A percentile compares a stretch with the other conserved stretches of the same genome.
phyloP scores from a whole-genome alignment of 2,888 invertebrate genomes.

The Habrosyne pyritoides region DNA sequence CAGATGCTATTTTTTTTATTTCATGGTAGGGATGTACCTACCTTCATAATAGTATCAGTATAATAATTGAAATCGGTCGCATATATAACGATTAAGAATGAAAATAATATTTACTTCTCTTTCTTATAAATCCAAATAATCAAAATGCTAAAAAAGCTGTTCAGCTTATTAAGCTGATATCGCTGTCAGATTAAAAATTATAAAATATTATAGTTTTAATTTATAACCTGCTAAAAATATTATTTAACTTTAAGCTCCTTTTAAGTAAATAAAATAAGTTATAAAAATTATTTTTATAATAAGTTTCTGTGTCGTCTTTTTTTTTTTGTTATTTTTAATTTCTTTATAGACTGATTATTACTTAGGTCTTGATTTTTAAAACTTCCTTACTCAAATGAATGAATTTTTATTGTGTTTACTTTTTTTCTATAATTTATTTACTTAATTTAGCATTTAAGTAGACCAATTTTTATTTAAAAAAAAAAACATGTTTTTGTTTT shows the following conservation, averaged over 20 bases:
- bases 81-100: background rate
- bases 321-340: constrained; percentile 14
- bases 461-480: constrained; percentile 27
- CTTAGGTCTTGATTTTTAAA: constrained; percentile 29
- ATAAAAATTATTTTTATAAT: too few relatives aligned
- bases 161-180: background rate
- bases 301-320: constrained; percentile 5
- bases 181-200: background rate
- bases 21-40: background rate
- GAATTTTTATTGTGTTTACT: background rate
- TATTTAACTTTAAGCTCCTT: background rate
- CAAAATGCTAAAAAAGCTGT: background rate
- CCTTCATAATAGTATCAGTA: background rate
- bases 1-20: background rate
- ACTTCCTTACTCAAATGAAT: constrained; percentile 9
- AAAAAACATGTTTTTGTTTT: constrained; percentile 11
- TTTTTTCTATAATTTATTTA: background rate
- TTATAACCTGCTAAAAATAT: too few relatives aligned
- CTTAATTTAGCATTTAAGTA: constrained; percentile 34
- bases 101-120: too few relatives aligned
- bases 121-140: too few relatives aligned
- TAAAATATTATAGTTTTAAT: background rate
- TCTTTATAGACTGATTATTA: constrained; percentile 29
- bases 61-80: too few relatives aligned
- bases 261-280: background rate